Conservation (phyloP, 1,140 invertebrate genomes). For the Euglossa dilemma region DNA sequence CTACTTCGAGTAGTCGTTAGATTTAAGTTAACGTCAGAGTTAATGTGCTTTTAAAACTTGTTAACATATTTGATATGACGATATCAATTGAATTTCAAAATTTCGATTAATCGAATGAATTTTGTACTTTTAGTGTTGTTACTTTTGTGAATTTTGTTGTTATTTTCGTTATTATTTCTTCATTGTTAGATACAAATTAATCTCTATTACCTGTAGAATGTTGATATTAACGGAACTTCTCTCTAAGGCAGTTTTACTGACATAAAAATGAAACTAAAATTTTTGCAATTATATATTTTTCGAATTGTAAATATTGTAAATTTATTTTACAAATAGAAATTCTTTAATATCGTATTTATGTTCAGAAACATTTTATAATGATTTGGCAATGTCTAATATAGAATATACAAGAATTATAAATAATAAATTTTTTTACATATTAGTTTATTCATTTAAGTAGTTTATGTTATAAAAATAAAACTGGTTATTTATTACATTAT, state of each 20-base stretch:
- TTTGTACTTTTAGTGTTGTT: background rate
- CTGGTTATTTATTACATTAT: background rate
- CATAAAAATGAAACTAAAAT: constrained; percentile 6
- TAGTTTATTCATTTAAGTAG: background rate
- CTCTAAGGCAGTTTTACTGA: background rate
- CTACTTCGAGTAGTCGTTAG: background rate
- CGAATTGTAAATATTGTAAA: background rate
- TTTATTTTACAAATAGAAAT: background rate
- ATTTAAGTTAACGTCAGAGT: background rate
- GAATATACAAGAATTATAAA: background rate
- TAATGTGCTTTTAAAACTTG: background rate
- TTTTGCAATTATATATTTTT: background rate
- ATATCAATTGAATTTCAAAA: constrained; percentile 8
- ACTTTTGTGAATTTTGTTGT: background rate
- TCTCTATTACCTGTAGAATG: constrained; percentile 1
- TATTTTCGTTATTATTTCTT: background rate
- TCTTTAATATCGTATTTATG: background rate
- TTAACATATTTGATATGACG: background rate
- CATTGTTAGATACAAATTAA: background rate
- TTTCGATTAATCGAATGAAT: constrained; percentile 2
- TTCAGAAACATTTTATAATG: background rate
- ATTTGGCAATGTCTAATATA: background rate
- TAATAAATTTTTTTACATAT: background rate
- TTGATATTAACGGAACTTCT: constrained; percentile 4
- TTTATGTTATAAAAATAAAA: background rate